Evolutionary conservation across 2,113 vertebrate species (phyloP).

Genomic region (Psittacara wagleri): DNA sequence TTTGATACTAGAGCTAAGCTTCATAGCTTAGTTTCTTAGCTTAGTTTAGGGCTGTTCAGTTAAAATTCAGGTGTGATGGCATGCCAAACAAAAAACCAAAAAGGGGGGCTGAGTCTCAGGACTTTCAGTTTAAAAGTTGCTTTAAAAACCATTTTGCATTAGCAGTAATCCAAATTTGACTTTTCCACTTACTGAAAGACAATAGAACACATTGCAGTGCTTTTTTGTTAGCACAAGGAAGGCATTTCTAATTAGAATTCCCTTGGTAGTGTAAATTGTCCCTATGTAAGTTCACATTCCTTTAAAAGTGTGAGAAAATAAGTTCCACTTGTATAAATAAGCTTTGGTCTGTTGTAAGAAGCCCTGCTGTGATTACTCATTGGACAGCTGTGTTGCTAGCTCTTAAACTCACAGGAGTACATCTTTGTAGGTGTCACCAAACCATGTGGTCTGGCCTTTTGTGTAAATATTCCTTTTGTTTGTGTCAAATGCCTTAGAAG

Average conservation of each 20-base stretch:
- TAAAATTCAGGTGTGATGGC: not conserved
- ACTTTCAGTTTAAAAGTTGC: not conserved
- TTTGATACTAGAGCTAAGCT: not conserved
- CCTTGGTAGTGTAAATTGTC: slow-evolving; percentile 77
- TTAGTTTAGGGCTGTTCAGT: not conserved
- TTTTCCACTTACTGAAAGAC: slow-evolving; percentile 62
- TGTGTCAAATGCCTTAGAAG: slow-evolving; percentile 50
- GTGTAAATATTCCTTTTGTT: slow-evolving; percentile 76
- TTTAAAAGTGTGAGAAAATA: slow-evolving; percentile 82
- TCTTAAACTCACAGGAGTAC: slow-evolving; percentile 67
- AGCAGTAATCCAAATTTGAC: slow-evolving; percentile 38
- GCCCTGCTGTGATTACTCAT: slow-evolving; percentile 76
- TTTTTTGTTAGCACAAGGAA: slow-evolving; percentile 69
- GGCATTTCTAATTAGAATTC: slow-evolving; percentile 78
- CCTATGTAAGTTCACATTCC: slow-evolving; percentile 77
- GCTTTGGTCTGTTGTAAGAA: slow-evolving; percentile 71
- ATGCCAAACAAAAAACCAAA: not conserved
- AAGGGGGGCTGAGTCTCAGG: not conserved
- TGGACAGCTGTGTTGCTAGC: slow-evolving; percentile 73
- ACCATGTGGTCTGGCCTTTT: slow-evolving; percentile 74
- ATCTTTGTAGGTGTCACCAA: slow-evolving; percentile 74
- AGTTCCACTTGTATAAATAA: slow-evolving; percentile 86
- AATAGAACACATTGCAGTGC: slow-evolving; percentile 63
- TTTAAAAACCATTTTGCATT: slow-evolving; percentile 47
- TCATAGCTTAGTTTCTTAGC: not conserved